Evolutionary conservation across 2,797 vertebrate genomes (phyloP).

Genomic region (Aeoliscus strigatus): DNA sequence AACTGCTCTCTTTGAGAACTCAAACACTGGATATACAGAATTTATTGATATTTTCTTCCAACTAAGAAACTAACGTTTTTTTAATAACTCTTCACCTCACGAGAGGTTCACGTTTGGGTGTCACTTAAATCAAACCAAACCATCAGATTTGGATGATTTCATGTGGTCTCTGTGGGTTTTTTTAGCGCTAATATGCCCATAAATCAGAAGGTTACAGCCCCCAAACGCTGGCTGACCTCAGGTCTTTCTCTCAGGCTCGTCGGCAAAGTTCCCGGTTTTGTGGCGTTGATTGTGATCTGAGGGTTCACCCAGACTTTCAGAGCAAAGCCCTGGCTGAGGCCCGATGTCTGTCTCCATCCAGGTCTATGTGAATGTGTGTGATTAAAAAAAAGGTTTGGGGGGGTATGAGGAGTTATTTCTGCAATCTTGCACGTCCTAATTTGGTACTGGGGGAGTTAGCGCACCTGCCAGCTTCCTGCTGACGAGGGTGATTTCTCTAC

Average conservation of each 20-base stretch:
- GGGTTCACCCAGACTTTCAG: conserved; percentile 26
- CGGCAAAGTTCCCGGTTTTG: conserved; percentile 21
- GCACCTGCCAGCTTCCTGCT: conserved; percentile 92
- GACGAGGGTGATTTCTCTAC: conserved; percentile 82
- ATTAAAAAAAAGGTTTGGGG: conserved; percentile 67
- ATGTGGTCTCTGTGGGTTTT: no score
- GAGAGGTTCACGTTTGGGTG: no score
- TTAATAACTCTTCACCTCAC: no score
- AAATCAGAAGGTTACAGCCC: conserved; percentile 22
- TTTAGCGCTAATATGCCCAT: conserved; percentile 14
- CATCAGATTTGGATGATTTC: no score
- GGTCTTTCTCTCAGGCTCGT: conserved; percentile 20
- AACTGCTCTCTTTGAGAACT: no score
- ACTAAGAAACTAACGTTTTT: no score
- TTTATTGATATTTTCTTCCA: no score
- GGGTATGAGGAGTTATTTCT: conserved; percentile 69
- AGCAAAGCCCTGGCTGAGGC: conserved; percentile 35
- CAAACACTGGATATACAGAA: no score
- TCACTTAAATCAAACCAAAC: no score
- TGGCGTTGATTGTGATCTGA: conserved; percentile 19
- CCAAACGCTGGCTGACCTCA: conserved; percentile 15
- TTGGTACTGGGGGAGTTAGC: conserved; percentile 86
- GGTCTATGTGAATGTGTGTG: conserved; percentile 61
- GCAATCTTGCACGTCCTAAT: conserved; percentile 83
- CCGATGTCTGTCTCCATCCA: conserved; percentile 39